Conservation (phyloP, 2,797 vertebrate genomes). For the Synanceia verrucosa region DNA sequence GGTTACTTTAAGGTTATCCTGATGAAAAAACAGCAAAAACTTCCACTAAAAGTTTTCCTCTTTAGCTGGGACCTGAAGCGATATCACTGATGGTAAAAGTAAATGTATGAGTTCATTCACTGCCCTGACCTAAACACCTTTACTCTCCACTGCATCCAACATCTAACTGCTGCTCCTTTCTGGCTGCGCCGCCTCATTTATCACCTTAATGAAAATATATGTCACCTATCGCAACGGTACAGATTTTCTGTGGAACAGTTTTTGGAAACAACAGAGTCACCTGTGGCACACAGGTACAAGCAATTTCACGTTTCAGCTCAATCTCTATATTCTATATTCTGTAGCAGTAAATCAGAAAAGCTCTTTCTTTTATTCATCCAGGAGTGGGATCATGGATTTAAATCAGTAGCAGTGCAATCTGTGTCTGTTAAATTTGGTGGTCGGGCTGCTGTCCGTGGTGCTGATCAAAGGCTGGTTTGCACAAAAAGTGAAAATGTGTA, state of each 20-base stretch:
- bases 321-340: no score
- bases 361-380: not conserved
- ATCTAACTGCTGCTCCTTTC: not conserved
- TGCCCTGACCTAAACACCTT: not conserved
- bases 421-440: not conserved
- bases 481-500: no score
- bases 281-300: not conserved
- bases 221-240: not conserved
- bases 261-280: not conserved
- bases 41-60: not conserved
- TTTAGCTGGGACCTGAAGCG: not conserved
- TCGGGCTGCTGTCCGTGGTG: not conserved
- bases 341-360: not conserved
- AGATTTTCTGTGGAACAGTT: not conserved
- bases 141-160: not conserved
- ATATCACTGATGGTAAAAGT: not conserved
- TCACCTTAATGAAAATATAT: conserved; percentile 16
- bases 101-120: not conserved
- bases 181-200: not conserved
- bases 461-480: not conserved
- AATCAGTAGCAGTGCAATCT: not conserved
- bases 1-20: not conserved
- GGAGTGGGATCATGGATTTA: not conserved
- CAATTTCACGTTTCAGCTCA: not conserved
- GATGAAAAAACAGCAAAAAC: not conserved